Evolutionary conservation across 2,797 vertebrate species (phyloP).

Genomic region (Xiphorhynchus erythropygius): DNA sequence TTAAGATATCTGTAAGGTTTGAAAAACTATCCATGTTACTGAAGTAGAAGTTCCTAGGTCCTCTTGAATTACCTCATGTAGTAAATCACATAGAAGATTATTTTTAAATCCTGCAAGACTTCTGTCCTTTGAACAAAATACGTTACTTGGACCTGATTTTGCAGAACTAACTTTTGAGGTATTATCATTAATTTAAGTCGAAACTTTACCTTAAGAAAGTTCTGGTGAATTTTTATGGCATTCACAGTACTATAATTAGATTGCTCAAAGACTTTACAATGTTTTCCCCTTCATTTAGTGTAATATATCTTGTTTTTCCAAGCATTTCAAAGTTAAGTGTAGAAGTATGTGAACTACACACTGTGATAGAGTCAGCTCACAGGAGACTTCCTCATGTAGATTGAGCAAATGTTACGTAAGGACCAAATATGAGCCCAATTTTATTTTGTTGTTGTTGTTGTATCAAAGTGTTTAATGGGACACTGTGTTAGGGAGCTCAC

Average conservation of each 20-base stretch:
- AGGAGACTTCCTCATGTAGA: neutral
- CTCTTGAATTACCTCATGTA: neutral
- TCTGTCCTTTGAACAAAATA: neutral
- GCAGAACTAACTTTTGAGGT: neutral
- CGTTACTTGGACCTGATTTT: neutral
- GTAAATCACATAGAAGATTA: neutral
- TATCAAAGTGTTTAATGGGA: neutral
- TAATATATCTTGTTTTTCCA: neutral
- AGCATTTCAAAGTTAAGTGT: neutral
- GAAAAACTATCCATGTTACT: neutral
- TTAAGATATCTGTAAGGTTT: neutral
- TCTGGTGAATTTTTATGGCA: neutral
- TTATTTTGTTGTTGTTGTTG: neutral
- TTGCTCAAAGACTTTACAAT: neutral
- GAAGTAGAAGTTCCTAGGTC: neutral
- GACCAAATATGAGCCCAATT: neutral
- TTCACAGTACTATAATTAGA: neutral
- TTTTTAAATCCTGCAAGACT: neutral
- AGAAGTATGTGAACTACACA: neutral
- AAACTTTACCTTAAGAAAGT: neutral
- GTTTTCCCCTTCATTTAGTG: neutral
- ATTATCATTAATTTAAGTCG: neutral
- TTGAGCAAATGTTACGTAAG: neutral
- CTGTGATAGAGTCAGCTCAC: neutral
- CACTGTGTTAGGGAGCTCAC: neutral